Base-by-base conservation (phyloP, 2,888 invertebrate genomes). In the Phalera bucephala region DNA sequence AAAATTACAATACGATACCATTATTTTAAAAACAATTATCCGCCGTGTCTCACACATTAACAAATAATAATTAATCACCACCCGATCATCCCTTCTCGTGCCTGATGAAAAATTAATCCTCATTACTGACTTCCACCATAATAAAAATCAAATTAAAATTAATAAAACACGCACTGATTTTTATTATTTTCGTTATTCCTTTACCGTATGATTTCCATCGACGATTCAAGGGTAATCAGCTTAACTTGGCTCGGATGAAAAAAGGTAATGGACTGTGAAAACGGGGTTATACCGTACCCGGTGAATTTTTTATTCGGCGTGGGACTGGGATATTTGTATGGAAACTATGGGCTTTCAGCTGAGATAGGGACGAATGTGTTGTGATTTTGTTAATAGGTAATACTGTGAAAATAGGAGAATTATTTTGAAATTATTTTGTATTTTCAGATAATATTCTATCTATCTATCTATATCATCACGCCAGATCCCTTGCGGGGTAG, bases 211-310 rank as follows among this genome's bases (percentile, higher is more conserved):
- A 66, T 70, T 62, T 72, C 64, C 72, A 74, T 69, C 59, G 66
- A 52, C 55, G 70, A 67, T 72, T 72, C 63, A 64, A 52, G 63
- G 52, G 64, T 81, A 80, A 82, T 83, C 76, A 76, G 79, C 77
- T 83, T 80, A 81, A 73, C 77, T 70, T 62, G 54, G 62, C 46
- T 63, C 55, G 46, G 64, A 76, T 73, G 69, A 75, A 80, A 80
- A 80, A 73, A 70, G 64, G 74, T 78, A 82, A 82, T 81, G 80
- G 79, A 78, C 61, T 74, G 80, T 72, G 73, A 78, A 69, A 69
- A 62, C 45, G 59, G 49, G 60, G 40, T 50, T 49, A 44, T 50
- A 49, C 46, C 41, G 44, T 3, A 37, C 36, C 44, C 32, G 48
- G 21, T 45, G 39, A 45, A 52, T 46, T 60, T 58, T 60, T 58